A percentile compares a stretch with the other conserved stretches of the same genome.
Conservation (phyloP, 2,888 invertebrate genomes). For the Gisinianus flammeolus region DNA sequence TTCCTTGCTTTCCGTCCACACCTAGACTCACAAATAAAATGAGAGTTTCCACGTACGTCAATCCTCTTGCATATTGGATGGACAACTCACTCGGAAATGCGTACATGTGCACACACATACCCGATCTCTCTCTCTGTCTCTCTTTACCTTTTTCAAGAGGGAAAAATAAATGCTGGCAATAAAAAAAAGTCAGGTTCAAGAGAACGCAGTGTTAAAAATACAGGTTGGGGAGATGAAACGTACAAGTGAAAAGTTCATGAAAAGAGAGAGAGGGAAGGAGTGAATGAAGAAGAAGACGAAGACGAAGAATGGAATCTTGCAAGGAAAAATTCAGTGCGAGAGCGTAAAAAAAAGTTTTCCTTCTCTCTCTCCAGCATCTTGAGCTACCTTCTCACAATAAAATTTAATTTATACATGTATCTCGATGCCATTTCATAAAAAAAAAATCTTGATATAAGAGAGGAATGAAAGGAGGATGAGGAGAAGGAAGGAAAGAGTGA, state of each 20-base stretch:
- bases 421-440: constrained; percentile 21
- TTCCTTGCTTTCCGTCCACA: too few species aligned
- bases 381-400: constrained; percentile 18
- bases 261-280: constrained; percentile 10
- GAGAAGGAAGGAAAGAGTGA: constrained; percentile 9
- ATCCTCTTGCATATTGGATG: too few species aligned
- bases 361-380: background rate
- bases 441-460: constrained; percentile 11
- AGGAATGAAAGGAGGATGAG: too few species aligned
- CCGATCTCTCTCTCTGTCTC: background rate
- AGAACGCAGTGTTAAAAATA: background rate
- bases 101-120: background rate
- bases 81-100: background rate
- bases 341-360: background rate
- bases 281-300: background rate
- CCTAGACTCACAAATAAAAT: too few species aligned
- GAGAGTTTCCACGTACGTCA: too few species aligned
- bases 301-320: constrained; percentile 6
- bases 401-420: constrained; percentile 22
- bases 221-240: background rate
- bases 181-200: background rate
- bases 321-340: background rate
- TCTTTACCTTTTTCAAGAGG: too few species aligned
- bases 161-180: background rate
- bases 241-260: background rate